A percentile compares a stretch with the other conserved stretches of the same genome.
Evolutionary conservation across 1,140 invertebrate species (phyloP).

Genomic region (Sinonovacula constricta): DNA sequence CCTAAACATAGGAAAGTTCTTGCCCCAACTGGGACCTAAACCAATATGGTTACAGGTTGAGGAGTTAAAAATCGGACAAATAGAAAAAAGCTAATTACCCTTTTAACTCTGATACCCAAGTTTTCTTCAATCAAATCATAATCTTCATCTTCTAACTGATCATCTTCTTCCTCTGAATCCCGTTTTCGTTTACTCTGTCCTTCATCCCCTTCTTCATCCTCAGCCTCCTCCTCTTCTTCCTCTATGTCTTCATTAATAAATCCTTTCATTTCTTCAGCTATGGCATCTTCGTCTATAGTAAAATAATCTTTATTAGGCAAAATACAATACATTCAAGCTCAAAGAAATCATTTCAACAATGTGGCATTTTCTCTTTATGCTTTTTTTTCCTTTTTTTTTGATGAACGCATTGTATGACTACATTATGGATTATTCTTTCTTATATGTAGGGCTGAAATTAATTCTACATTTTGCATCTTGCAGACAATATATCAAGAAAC

Average conservation of each 20-base stretch:
- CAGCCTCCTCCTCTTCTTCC: slow-evolving; percentile 83
- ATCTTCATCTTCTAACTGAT: slow-evolving; percentile 97
- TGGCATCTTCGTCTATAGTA: slow-evolving; percentile 87
- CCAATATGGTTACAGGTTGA: too few species aligned
- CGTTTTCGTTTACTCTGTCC: slow-evolving; percentile 68
- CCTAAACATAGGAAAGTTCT: too few species aligned
- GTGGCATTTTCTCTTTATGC: too few species aligned
- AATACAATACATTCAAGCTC: neutral
- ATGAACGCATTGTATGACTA: too few species aligned
- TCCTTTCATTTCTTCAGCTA: slow-evolving; percentile 77
- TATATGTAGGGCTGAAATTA: neutral
- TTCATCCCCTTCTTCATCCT: slow-evolving; percentile 67
- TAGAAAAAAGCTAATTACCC: slow-evolving; percentile 85
- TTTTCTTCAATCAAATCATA: slow-evolving; percentile 99
- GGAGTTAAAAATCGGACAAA: too few species aligned
- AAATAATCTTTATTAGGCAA: neutral
- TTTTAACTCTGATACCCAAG: slow-evolving; percentile 93
- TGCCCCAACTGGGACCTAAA: too few species aligned
- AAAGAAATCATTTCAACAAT: too few species aligned
- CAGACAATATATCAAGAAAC: neutral
- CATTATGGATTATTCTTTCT: too few species aligned
- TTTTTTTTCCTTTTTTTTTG: too few species aligned
- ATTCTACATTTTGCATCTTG: neutral
- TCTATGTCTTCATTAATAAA: slow-evolving; percentile 96
- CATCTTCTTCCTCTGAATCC: slow-evolving; percentile 79